Evolutionary conservation across 30 jellyfish, hydroid and myxozoan genomes (phyloP).

Genomic region (Turritopsis rubra): DNA sequence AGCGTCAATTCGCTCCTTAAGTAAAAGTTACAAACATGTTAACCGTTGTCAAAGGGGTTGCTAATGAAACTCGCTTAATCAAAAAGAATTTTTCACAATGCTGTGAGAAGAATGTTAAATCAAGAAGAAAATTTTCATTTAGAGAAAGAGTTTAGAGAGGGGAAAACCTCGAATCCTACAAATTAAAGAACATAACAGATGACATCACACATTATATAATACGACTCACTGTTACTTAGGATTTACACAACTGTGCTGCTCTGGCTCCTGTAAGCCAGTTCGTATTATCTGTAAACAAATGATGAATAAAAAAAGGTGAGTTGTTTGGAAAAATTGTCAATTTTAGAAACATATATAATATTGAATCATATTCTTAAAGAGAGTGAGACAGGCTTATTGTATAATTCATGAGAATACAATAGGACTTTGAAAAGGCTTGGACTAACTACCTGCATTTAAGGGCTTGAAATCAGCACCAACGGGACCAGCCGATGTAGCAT

Average conservation of each 20-base stretch:
- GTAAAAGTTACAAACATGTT: too few species aligned
- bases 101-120: not conserved
- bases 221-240: constrained; percentile 36
- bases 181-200: not conserved
- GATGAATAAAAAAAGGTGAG: constrained; percentile 12
- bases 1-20: not conserved
- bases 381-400: too few species aligned
- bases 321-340: not conserved
- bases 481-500: constrained; percentile 71
- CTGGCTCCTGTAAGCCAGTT: constrained; percentile 39
- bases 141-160: too few species aligned
- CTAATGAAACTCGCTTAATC: not conserved
- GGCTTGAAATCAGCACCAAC: constrained; percentile 99
- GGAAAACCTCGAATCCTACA: not conserved
- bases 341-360: too few species aligned
- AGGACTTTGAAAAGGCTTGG: not conserved
- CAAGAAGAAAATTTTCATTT: not conserved
- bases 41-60: too few species aligned
- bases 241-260: constrained; percentile 27
- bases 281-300: constrained; percentile 31
- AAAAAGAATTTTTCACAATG: not conserved
- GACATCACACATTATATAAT: not conserved
- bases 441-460: constrained; percentile 34
- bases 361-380: too few species aligned
- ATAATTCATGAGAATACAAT: not conserved